phyloP scores from a whole-genome alignment of 2,797 vertebrate genomes.

The Lagorchestes hirsutus region DNA sequence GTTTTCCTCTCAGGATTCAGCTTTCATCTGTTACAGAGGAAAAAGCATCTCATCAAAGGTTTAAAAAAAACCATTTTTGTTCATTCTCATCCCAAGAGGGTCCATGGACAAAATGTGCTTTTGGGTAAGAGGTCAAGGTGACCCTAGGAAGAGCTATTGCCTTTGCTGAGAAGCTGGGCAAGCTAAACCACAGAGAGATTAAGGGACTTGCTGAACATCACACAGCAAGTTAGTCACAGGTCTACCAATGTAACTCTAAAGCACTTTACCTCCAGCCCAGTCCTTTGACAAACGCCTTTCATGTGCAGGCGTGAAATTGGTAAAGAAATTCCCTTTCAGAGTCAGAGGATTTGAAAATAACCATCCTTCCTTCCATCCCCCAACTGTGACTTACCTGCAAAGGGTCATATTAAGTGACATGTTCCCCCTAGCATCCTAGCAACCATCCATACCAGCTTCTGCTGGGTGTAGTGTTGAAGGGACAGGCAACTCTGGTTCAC shows the following conservation, averaged over 20 bases:
- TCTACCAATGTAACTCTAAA: not conserved
- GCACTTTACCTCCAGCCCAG: not conserved
- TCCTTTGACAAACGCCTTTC: not conserved
- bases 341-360: not conserved
- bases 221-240: not conserved
- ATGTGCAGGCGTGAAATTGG: not conserved
- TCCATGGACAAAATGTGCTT: not conserved
- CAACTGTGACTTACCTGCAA: not conserved
- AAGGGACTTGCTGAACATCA: not conserved
- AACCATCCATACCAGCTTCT: not conserved
- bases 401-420: not conserved
- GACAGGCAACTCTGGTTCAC: not conserved
- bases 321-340: not conserved
- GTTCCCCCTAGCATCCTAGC: not conserved
- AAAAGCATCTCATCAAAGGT: not conserved
- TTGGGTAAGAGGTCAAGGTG: not conserved
- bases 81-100: not conserved
- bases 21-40: not conserved
- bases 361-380: not conserved
- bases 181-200: not conserved
- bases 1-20: not conserved
- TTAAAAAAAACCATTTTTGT: not conserved
- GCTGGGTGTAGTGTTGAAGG: not conserved
- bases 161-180: not conserved
- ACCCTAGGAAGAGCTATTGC: not conserved